These are phyloP conservation scores for Elgaria multicarinata DNA, from an alignment of 2,113 vertebrate species.

Conservation along the genomic window DNA sequence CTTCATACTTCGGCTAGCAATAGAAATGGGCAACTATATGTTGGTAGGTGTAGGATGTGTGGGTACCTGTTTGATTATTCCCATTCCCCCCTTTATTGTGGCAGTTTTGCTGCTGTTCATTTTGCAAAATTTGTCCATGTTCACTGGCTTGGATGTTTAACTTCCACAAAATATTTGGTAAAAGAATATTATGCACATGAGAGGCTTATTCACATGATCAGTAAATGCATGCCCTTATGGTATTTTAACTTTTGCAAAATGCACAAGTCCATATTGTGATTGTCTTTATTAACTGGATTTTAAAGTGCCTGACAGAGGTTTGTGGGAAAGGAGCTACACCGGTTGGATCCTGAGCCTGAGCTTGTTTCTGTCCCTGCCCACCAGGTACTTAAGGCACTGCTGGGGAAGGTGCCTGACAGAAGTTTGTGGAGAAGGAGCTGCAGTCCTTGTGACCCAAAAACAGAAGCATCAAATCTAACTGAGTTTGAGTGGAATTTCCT, in stretches of 20 bases:
- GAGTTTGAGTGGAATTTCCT: neutral
- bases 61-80: neutral
- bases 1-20: neutral
- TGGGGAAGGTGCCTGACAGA: no score
- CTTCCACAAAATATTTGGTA: neutral
- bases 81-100: neutral
- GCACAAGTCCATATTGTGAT: neutral
- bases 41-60: no score
- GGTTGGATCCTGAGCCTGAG: no score
- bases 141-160: neutral
- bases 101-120: neutral
- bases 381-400: no score
- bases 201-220: neutral
- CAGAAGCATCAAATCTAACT: neutral
- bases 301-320: no score
- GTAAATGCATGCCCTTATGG: neutral
- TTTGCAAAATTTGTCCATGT: neutral
- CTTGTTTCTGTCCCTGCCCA: no score
- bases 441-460: neutral
- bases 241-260: neutral
- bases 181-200: neutral
- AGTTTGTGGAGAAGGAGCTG: no score
- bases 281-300: neutral
- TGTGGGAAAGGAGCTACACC: no score
- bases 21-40: neutral